These are phyloP conservation scores for Falco rusticolus DNA, from an alignment of 2,797 vertebrate species.

Conservation along the genomic window DNA sequence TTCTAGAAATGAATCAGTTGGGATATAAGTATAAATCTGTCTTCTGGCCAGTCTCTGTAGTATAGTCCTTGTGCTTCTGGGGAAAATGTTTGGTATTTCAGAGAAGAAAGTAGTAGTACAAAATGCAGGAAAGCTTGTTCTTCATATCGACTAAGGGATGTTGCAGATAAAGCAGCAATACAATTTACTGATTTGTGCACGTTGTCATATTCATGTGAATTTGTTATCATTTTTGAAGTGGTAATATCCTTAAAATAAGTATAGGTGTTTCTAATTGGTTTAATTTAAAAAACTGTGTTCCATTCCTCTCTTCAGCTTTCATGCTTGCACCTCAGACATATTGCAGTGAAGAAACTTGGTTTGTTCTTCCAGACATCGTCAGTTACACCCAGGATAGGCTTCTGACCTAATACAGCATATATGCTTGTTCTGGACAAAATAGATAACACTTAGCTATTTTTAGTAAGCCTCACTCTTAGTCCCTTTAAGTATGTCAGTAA, in stretches of 20 bases:
- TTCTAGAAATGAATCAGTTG: neutral
- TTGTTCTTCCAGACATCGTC: neutral
- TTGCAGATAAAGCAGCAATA: neutral
- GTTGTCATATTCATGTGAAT: neutral
- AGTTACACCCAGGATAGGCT: neutral
- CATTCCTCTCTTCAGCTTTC: neutral
- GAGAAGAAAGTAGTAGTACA: neutral
- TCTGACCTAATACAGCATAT: neutral
- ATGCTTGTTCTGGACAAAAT: neutral
- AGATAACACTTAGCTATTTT: neutral
- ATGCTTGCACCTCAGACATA: neutral
- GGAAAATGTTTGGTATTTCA: neutral
- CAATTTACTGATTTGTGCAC: neutral
- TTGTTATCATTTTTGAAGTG: neutral
- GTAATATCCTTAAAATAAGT: neutral
- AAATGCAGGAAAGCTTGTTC: neutral
- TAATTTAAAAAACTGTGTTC: neutral
- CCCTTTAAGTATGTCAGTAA: neutral
- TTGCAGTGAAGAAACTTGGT: neutral
- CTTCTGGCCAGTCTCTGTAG: neutral
- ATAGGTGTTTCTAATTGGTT: neutral
- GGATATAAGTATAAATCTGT: neutral
- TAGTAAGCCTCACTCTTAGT: neutral
- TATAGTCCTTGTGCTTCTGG: neutral
- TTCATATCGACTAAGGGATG: fast-evolving